Evolutionary conservation across 2,113 vertebrate genomes (phyloP).

Genomic region (Promerops cafer): DNA sequence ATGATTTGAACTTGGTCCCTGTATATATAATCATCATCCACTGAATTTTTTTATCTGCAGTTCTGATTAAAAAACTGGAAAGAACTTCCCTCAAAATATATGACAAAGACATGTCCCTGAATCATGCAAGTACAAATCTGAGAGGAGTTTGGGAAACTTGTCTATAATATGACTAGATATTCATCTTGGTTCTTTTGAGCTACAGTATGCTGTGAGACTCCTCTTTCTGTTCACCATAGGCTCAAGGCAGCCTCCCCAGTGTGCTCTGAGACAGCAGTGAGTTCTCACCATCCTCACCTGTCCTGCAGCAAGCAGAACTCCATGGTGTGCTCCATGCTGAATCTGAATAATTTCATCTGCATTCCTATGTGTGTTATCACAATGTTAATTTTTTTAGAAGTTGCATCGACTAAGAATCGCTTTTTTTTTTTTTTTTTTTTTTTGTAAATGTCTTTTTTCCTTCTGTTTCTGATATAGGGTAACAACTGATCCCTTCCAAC

Average conservation of each 20-base stretch:
- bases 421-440: neutral
- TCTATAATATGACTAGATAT: neutral
- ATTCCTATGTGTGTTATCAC: neutral
- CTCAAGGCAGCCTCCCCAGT: neutral
- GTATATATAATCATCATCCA: neutral
- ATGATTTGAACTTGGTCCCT: neutral
- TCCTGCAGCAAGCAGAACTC: neutral
- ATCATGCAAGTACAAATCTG: neutral
- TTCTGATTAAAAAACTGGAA: neutral
- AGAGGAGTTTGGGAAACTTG: neutral
- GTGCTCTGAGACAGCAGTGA: neutral
- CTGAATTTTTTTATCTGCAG: neutral
- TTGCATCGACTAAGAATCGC: neutral
- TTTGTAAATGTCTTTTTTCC: neutral
- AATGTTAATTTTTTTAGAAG: neutral
- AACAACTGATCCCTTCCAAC: neutral
- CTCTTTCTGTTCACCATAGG: neutral
- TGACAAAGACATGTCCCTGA: neutral
- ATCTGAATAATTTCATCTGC: neutral
- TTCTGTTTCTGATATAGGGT: neutral
- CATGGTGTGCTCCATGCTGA: neutral
- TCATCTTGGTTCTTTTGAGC: neutral
- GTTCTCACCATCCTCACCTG: neutral
- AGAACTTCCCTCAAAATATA: neutral
- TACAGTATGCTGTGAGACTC: neutral